Base-by-base conservation (phyloP, 2,888 invertebrate genomes). In the Stenchaetothrips biformis region DNA sequence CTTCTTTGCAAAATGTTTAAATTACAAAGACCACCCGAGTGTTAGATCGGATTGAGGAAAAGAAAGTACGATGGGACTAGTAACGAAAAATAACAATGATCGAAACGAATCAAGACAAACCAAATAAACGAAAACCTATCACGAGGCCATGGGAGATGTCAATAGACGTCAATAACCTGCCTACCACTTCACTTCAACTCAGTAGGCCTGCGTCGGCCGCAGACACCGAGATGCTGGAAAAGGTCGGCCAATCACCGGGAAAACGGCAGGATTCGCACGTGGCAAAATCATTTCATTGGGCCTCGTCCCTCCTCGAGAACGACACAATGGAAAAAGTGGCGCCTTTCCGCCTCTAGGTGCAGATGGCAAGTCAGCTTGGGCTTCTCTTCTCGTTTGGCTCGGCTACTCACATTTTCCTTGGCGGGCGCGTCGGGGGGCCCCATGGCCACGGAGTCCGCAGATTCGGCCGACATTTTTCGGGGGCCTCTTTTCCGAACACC, bases 91-190 rank as follows among this genome's bases (percentile, higher is more conserved):
- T 18, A 18, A 18, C 13, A 13, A 53, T 18, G 1, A 53, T 11
- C 6, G 11, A 13, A 8, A 18, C 6, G 11, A 53, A 18, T 18
- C 13, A 13, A 18, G 53, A 11, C 18, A 18, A 8, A 0, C 13
- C 53, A 18, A 6, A 18, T 53, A 11, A 11, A 18, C 13, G 4
- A 53, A 13, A 4, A 18, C 13, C 13, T 0, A 18, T 53, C 37
- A 59, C 59, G 18, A 59, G 18, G 6, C 59, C 53, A 53, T 16
- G 59, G 16, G 59, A 13, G 18, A 59, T 25, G 67, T 21, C 67
- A 74, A 74, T 67, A 74, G 21, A 21, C 67, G 25, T 25, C 67
- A 74, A 74, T 74, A 74, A 74, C 67, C 67, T 74, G 67, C 25
- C 67, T 25, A 0, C 37, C 7, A 13, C 53, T 11, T 11, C 13